Base-by-base conservation (phyloP, 2,888 invertebrate genomes). In the Leucoma salicis region DNA sequence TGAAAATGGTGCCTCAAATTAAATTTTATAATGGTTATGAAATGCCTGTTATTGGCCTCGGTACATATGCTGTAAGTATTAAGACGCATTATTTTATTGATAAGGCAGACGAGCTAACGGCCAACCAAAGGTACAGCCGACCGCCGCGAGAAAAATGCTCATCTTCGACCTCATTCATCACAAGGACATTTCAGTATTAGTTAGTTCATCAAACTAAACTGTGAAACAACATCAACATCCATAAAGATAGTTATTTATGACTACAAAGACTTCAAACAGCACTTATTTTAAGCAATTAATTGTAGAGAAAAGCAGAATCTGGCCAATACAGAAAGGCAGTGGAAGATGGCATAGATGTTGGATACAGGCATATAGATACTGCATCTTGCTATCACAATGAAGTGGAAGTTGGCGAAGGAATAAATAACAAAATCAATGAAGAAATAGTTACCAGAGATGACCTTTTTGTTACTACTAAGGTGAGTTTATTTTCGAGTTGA, bases 21-120 rank as follows among this genome's bases (percentile, higher is more conserved):
- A 67, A 90, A 84, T 69, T 88, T 21, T 63, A 63, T 1, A 91
- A 90, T 83, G 93, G 93, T 7, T 61, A 60, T 39, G 77, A 90
- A 61, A 92, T 94, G 78, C 94, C 94, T 0, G 66, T 92, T 18
- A 59, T 94, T 44, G 94, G 94, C 1, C 76, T 94, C 18, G 94
- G 94, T n/a, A 94, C 94, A 0, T 94, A 88, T 51, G 78, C 86
- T 40, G 88, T 89, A 70, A 79, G 79, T 78, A 52, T 7, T 29
- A 14, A 7, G 7, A 18, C 4, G 3, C 18, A 18, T 15, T 12
- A 10, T 24, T 2, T 34, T 13, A 10, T n/a, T n/a, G n/a, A n/a
- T n/a, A n/a, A n/a, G n/a, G n/a, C n/a, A n/a, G n/a, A n/a, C n/a
- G n/a, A n/a, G n/a, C n/a, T n/a, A n/a, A n/a, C n/a, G n/a, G n/a